phyloP scores from a whole-genome alignment of 2,888 invertebrate genomes.

The Teleogryllus oceanicus region DNA sequence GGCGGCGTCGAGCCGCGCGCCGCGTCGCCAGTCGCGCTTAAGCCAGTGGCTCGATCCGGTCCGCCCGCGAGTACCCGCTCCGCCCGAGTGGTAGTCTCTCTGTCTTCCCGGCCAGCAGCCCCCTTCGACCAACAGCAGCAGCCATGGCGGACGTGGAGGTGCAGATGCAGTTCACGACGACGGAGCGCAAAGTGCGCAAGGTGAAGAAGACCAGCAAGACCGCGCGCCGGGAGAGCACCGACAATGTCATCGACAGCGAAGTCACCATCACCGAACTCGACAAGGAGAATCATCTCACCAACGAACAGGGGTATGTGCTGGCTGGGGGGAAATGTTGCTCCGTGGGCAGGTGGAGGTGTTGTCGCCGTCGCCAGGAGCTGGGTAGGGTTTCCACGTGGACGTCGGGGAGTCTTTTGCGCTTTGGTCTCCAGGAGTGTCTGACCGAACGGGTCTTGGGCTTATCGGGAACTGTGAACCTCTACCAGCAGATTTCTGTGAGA shows the following conservation, averaged over 20 bases:
- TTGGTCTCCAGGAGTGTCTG: too few species aligned
- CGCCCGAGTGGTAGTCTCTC: not conserved
- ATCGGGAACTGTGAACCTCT: too few species aligned
- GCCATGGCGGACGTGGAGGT: slow-evolving; percentile 87
- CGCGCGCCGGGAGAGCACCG: slow-evolving; percentile 64
- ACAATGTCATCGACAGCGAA: slow-evolving; percentile 59
- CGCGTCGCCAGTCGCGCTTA: not conserved
- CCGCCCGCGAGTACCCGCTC: slow-evolving; percentile 18
- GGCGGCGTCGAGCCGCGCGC: not conserved
- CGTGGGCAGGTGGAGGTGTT: not conserved
- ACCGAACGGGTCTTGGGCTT: too few species aligned
- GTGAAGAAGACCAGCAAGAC: slow-evolving; percentile 75
- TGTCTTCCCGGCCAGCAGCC: not conserved
- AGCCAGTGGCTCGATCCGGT: slow-evolving; percentile 9
- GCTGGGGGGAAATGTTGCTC: slow-evolving; percentile 45
- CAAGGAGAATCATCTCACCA: slow-evolving; percentile 60
- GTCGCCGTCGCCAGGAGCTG: not conserved
- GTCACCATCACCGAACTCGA: slow-evolving; percentile 79
- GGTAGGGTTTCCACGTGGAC: too few species aligned
- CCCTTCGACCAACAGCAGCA: not conserved
- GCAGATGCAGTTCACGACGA: slow-evolving; percentile 79
- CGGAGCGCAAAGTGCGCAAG: slow-evolving; percentile 82
- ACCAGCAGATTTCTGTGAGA: too few species aligned
- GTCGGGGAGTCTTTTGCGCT: too few species aligned
- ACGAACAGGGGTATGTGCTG: slow-evolving; percentile 82